These are phyloP conservation scores for Pseudeuparius sepicola DNA, from an alignment of 2,888 invertebrate genomes.

Conservation along the genomic window DNA sequence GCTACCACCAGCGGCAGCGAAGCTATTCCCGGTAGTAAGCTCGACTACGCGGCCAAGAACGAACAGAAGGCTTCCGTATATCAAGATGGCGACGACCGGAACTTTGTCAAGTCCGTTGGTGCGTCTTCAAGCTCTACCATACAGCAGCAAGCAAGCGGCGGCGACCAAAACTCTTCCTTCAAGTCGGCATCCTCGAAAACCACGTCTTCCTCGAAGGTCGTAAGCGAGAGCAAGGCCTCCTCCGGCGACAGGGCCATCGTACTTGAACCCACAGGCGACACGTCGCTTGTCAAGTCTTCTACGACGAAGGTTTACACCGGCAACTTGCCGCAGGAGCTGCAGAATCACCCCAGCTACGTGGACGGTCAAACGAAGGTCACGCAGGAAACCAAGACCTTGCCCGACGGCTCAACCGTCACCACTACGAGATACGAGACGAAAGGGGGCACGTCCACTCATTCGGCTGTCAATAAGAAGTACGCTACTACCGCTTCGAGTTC, in stretches of 20 bases:
- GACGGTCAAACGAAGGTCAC: constrained; percentile 55
- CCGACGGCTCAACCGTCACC: constrained; percentile 58
- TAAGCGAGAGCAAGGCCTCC: constrained; percentile 28
- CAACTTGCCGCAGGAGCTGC: constrained; percentile 32
- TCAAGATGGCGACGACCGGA: constrained; percentile 45
- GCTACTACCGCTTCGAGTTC: constrained; percentile 17
- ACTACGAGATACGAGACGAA: constrained; percentile 56
- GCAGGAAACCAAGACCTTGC: constrained; percentile 55
- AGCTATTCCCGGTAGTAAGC: constrained; percentile 48
- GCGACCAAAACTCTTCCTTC: constrained; percentile 42
- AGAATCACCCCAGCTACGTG: constrained; percentile 31
- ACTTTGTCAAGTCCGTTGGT: constrained; percentile 42
- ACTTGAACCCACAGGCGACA: constrained; percentile 13
- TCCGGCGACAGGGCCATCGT: no score
- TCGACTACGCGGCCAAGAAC: constrained; percentile 54
- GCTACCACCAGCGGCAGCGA: constrained; percentile 54
- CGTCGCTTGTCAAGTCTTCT: constrained; percentile 22
- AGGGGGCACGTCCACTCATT: constrained; percentile 26
- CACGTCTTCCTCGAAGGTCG: constrained; percentile 32
- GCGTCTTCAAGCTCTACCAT: constrained; percentile 41
- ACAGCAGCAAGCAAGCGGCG: constrained; percentile 43
- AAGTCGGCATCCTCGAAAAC: constrained; percentile 32
- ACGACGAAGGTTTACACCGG: constrained; percentile 26
- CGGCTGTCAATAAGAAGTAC: constrained; percentile 19
- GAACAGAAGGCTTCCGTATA: constrained; percentile 48